Conservation (phyloP, 2,113 vertebrate species). For the Neotoma lepida region DNA sequence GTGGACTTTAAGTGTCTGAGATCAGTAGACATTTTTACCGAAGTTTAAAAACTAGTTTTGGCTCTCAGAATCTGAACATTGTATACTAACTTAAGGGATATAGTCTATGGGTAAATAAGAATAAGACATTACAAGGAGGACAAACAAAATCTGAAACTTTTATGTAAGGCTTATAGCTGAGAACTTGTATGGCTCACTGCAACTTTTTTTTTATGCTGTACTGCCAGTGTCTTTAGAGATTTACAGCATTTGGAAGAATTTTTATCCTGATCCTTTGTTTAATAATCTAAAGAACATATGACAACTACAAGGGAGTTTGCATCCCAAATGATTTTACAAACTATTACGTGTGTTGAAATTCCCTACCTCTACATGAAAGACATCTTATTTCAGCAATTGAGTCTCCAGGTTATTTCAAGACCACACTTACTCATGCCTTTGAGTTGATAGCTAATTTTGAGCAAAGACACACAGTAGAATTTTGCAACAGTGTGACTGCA, state of each 20-base stretch:
- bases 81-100: background rate
- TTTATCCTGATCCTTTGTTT: constrained; percentile 31
- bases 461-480: background rate
- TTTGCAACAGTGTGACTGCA: background rate
- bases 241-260: constrained; percentile 17
- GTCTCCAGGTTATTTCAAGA: constrained; percentile 9
- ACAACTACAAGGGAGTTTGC: constrained; percentile 7
- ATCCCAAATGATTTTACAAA: constrained; percentile 28
- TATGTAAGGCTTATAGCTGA: background rate
- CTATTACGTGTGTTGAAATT: background rate
- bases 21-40: constrained; percentile 40
- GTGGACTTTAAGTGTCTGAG: constrained; percentile 35
- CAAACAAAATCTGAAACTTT: constrained; percentile 9
- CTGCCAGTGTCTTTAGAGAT: background rate
- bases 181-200: background rate
- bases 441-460: background rate
- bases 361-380: background rate
- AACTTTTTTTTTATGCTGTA: constrained; percentile 11
- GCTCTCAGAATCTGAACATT: background rate
- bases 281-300: constrained; percentile 53
- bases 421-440: background rate
- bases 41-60: constrained; percentile 41
- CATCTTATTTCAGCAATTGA: background rate
- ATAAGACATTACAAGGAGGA: background rate
- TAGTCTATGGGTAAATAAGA: constrained; percentile 12